These are phyloP conservation scores for Xanthostigma xanthostigma DNA, from an alignment of 2,888 invertebrate species.

Conservation along the genomic window DNA sequence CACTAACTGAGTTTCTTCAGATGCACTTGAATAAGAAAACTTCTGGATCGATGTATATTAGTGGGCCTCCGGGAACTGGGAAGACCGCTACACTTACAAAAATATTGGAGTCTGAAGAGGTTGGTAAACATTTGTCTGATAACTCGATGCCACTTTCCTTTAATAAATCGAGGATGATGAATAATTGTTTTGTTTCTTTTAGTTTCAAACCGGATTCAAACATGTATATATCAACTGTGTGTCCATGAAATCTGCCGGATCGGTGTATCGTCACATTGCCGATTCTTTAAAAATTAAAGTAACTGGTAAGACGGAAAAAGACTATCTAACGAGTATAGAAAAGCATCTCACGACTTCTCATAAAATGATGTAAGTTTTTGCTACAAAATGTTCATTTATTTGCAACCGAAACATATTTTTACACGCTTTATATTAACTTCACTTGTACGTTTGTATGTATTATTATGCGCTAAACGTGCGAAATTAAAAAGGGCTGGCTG, in stretches of 20 bases:
- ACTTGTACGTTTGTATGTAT: too few species aligned
- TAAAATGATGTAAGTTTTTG: slow-evolving; percentile 57
- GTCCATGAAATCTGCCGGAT: slow-evolving; percentile 64
- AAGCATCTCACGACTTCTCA: slow-evolving; percentile 48
- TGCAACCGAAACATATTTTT: not conserved
- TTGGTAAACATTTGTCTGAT: slow-evolving; percentile 20
- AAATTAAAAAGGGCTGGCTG: too few species aligned
- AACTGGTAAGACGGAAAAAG: slow-evolving; percentile 45
- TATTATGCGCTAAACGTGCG: too few species aligned
- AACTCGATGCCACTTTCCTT: not conserved
- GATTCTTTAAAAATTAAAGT: slow-evolving; percentile 49
- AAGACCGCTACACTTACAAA: slow-evolving; percentile 81
- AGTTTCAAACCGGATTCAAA: slow-evolving; percentile 38
- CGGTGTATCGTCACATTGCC: slow-evolving; percentile 65
- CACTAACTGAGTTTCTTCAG: slow-evolving; percentile 51
- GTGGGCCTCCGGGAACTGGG: slow-evolving; percentile 94
- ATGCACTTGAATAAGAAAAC: slow-evolving; percentile 44
- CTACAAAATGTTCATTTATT: not conserved
- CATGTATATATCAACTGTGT: slow-evolving; percentile 78
- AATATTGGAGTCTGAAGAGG: slow-evolving; percentile 50
- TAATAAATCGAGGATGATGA: slow-evolving; percentile 5
- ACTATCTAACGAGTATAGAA: slow-evolving; percentile 49
- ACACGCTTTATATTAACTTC: too few species aligned
- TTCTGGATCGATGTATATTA: slow-evolving; percentile 80
- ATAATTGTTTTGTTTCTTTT: slow-evolving; percentile 17